A percentile compares a stretch with the other conserved stretches of the same genome.
phyloP scores from a whole-genome alignment of 1,140 invertebrate genomes.

The Apis laboriosa region DNA sequence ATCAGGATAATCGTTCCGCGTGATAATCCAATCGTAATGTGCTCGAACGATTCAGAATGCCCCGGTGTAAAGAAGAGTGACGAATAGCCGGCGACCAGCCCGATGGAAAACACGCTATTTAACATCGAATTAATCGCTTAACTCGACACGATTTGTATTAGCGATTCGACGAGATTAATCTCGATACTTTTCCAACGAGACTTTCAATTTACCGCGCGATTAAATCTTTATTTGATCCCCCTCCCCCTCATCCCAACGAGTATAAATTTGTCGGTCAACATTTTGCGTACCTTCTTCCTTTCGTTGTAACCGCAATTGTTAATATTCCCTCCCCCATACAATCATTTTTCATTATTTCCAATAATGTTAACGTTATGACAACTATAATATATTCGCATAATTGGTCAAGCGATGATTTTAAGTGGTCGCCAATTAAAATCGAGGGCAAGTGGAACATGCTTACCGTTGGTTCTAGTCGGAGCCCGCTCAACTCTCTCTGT shows the following conservation, averaged over 20 bases:
- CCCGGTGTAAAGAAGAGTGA: neutral
- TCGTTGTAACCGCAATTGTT: too few species aligned
- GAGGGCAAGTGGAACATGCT: neutral
- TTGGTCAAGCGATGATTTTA: neutral
- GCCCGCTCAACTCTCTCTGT: too few species aligned
- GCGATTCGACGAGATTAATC: constrained; percentile 2
- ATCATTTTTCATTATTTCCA: neutral
- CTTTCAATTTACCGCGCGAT: constrained; percentile 26
- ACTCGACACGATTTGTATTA: neutral
- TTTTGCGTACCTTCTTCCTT: neutral
- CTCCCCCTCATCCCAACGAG: neutral
- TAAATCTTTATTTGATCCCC: neutral
- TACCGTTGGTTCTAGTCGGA: neutral
- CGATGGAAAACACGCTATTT: constrained; percentile 23
- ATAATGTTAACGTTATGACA: too few species aligned
- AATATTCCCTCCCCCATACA: neutral
- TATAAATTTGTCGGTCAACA: neutral
- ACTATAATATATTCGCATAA: too few species aligned
- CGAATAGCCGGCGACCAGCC: neutral
- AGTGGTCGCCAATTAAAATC: neutral
- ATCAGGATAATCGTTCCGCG: neutral
- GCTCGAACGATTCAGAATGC: neutral
- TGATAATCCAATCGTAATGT: constrained; percentile 7
- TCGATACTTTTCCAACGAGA: neutral
- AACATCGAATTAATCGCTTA: constrained; percentile 25